These are phyloP conservation scores for Caenorhabditis sp. DNA, from an alignment of 2,888 invertebrate genomes.

Conservation along the genomic window DNA sequence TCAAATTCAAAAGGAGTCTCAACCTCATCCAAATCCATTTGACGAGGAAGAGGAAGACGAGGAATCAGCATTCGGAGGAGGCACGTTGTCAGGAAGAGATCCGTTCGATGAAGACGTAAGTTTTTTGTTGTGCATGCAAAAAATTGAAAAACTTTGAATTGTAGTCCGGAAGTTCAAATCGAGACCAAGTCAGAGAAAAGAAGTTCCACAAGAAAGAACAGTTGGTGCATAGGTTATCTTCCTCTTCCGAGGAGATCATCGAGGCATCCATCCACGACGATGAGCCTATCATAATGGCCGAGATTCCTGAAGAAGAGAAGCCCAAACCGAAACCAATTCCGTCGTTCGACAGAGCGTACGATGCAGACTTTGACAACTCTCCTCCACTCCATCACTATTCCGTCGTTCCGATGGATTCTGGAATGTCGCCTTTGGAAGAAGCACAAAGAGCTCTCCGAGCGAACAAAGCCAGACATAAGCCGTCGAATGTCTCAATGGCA, in stretches of 20 bases:
- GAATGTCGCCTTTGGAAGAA: slow-evolving; percentile 61
- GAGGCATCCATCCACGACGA: slow-evolving; percentile 70
- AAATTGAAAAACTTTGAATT: not conserved
- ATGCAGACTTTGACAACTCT: slow-evolving; percentile 59
- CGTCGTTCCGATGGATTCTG: slow-evolving; percentile 27
- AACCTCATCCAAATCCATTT: slow-evolving; percentile 63
- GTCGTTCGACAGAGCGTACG: slow-evolving; percentile 48
- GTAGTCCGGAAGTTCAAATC: slow-evolving; percentile 53
- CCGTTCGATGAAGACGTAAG: slow-evolving; percentile 67
- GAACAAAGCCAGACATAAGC: slow-evolving; percentile 58
- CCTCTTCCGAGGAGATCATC: slow-evolving; percentile 71
- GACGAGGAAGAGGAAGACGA: slow-evolving; percentile 67
- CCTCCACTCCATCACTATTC: slow-evolving; percentile 63
- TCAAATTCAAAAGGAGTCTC: slow-evolving; percentile 13
- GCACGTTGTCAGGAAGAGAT: slow-evolving; percentile 72
- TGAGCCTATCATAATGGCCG: slow-evolving; percentile 60
- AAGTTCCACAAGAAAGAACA: slow-evolving; percentile 57
- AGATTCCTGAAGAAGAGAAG: slow-evolving; percentile 46
- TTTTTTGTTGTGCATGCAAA: not conserved
- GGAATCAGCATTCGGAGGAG: slow-evolving; percentile 52
- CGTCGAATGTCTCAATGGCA: slow-evolving; percentile 50
- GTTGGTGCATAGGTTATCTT: slow-evolving; percentile 63
- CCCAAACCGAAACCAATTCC: slow-evolving; percentile 52
- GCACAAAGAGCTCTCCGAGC: slow-evolving; percentile 64
- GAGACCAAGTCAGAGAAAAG: slow-evolving; percentile 19